Evolutionary conservation across 2,888 invertebrate species (phyloP).

Genomic region (Leptinotarsa tumamoca): DNA sequence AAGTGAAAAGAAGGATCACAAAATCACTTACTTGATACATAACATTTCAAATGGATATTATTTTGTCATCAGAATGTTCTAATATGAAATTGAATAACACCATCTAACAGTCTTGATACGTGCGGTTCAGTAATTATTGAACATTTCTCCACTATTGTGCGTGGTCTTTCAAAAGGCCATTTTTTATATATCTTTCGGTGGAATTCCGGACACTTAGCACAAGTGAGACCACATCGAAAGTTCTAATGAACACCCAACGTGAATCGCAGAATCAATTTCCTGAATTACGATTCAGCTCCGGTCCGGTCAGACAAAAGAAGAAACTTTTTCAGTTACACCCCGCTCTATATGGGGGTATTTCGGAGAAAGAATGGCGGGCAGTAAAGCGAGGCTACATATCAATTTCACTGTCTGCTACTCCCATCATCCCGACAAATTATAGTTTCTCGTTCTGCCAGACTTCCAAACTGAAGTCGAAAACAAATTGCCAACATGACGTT

Average conservation of each 20-base stretch:
- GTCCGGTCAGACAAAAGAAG: conserved; percentile 28
- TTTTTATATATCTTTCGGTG: too few relatives aligned
- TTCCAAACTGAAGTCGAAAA: conserved; percentile 33
- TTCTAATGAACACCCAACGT: conserved; percentile 30
- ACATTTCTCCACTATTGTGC: too few relatives aligned
- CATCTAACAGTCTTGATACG: too few relatives aligned
- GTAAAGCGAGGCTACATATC: conserved; percentile 41
- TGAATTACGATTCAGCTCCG: conserved; percentile 44
- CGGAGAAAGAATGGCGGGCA: conserved; percentile 18
- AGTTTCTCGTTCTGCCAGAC: conserved; percentile 38
- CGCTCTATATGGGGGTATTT: conserved; percentile 21
- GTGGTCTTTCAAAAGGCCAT: too few relatives aligned
- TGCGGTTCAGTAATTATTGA: too few relatives aligned
- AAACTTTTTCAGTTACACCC: conserved; percentile 38
- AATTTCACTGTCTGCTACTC: conserved; percentile 45
- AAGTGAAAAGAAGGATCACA: too few relatives aligned
- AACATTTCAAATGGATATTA: too few relatives aligned
- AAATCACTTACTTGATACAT: too few relatives aligned
- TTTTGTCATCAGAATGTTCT: too few relatives aligned
- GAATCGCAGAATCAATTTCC: conserved; percentile 33
- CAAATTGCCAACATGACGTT: conserved; percentile 39
- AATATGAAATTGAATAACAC: too few relatives aligned
- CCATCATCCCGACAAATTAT: conserved; percentile 45
- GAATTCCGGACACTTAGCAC: not conserved
- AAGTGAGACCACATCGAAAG: not conserved